Percentiles rank a stretch among this genome's conserved stretches.
Evolutionary conservation across 2,888 invertebrate genomes (phyloP).

Genomic region (Rotaria sp.): DNA sequence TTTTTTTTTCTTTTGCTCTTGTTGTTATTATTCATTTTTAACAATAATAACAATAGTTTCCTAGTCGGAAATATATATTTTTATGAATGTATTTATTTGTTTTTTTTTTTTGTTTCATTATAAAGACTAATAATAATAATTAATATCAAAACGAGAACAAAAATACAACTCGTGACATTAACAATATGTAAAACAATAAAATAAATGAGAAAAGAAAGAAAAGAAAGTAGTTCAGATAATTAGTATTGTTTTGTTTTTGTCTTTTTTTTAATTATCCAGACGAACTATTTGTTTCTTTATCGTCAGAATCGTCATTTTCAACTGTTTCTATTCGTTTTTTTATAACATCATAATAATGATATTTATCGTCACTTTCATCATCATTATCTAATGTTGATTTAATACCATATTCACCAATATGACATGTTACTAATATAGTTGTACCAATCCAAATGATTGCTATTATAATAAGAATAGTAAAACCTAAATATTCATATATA

Average conservation of each 20-base stretch:
- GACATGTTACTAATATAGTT: background rate
- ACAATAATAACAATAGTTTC: background rate
- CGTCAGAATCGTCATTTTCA: background rate
- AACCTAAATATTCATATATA: background rate
- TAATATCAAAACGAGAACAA: background rate
- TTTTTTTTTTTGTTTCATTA: background rate
- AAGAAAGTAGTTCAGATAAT: background rate
- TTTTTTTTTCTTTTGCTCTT: background rate
- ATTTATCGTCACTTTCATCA: background rate
- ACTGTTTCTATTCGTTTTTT: background rate
- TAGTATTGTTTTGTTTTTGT: background rate
- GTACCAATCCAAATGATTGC: background rate
- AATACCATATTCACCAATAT: conserved; percentile 2
- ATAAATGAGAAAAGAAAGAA: background rate
- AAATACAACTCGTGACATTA: background rate
- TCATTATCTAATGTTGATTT: background rate
- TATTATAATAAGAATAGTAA: background rate
- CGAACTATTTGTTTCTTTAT: background rate
- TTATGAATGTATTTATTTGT: background rate
- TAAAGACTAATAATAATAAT: background rate
- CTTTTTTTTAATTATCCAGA: background rate
- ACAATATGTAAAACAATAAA: background rate
- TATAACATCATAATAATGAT: background rate
- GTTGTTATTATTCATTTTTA: background rate
- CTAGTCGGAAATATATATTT: background rate